Conservation (phyloP, 2,797 vertebrate species). For the Ctenopoma kingsleyae region DNA sequence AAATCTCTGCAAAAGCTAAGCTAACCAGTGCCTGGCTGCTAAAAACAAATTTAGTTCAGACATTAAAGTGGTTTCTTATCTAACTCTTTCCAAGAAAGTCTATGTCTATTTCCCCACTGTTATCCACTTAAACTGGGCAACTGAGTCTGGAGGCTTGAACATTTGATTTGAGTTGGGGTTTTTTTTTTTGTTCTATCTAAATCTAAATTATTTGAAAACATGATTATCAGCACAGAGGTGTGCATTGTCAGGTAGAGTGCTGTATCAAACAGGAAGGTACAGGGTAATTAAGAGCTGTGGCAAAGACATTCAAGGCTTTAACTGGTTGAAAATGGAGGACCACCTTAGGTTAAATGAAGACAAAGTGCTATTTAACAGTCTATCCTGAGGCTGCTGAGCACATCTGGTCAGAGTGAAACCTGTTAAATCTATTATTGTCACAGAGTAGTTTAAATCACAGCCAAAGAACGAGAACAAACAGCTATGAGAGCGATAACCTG, state of each 20-base stretch:
- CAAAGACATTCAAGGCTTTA: constrained; percentile 46
- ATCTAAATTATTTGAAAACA: constrained; percentile 14
- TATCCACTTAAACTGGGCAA: too few species aligned
- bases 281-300: constrained; percentile 19
- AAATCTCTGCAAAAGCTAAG: neutral
- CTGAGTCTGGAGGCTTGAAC: too few species aligned
- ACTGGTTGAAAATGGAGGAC: constrained; percentile 51
- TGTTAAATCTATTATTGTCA: constrained; percentile 76
- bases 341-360: constrained; percentile 66
- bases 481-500: constrained; percentile 78
- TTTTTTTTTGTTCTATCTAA: neutral
- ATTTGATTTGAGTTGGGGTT: too few species aligned
- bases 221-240: constrained; percentile 3
- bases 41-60: neutral
- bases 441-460: constrained; percentile 73
- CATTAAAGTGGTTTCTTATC: neutral
- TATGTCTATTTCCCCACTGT: neutral
- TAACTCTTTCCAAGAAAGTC: neutral
- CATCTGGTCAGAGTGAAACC: constrained; percentile 74
- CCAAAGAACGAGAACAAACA: constrained; percentile 59
- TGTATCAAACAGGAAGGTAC: constrained; percentile 31
- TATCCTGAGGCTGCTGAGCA: constrained; percentile 60
- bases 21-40: neutral
- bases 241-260: neutral
- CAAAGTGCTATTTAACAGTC: constrained; percentile 45